Evolutionary conservation across 2,113 vertebrate species (phyloP).

Genomic region (Pterophyllum scalare): DNA sequence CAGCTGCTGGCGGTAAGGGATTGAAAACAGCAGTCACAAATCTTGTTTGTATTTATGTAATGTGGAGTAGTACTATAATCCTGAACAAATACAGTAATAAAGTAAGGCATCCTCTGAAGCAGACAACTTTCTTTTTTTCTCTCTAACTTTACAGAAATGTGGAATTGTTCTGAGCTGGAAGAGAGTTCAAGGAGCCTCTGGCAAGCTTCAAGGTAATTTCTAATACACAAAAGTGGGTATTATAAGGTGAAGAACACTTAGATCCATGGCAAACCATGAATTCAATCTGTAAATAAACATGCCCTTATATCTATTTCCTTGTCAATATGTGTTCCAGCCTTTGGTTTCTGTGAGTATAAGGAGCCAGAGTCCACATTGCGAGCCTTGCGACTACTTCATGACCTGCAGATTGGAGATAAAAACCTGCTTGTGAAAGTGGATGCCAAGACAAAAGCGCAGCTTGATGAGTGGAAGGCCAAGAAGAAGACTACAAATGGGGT

Average conservation of each 20-base stretch:
- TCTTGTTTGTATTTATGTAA: neutral
- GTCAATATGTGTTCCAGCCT: slow-evolving; percentile 80
- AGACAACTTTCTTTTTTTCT: neutral
- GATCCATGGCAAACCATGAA: neutral
- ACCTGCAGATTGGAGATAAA: slow-evolving; percentile 97
- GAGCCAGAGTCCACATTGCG: slow-evolving; percentile 98
- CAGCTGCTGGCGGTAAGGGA: slow-evolving; percentile 94
- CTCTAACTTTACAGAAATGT: slow-evolving; percentile 88
- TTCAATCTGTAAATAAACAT: neutral
- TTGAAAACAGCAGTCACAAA: neutral
- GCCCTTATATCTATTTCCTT: neutral
- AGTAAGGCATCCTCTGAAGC: neutral
- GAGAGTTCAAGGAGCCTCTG: slow-evolving; percentile 97
- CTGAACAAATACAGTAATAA: neutral
- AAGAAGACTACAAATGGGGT: slow-evolving; percentile 94
- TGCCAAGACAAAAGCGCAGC: slow-evolving; percentile 97
- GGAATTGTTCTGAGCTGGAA: slow-evolving; percentile 99
- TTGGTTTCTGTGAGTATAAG: slow-evolving; percentile 99
- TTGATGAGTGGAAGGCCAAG: slow-evolving; percentile 99
- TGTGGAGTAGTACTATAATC: neutral
- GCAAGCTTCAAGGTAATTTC: slow-evolving; percentile 95
- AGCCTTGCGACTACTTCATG: slow-evolving; percentile 92
- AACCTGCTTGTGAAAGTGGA: slow-evolving; percentile 98
- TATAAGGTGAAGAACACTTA: neutral
- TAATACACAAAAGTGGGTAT: neutral